Base-by-base conservation (phyloP, 2,797 vertebrate species). In the Melanitta fusca region DNA sequence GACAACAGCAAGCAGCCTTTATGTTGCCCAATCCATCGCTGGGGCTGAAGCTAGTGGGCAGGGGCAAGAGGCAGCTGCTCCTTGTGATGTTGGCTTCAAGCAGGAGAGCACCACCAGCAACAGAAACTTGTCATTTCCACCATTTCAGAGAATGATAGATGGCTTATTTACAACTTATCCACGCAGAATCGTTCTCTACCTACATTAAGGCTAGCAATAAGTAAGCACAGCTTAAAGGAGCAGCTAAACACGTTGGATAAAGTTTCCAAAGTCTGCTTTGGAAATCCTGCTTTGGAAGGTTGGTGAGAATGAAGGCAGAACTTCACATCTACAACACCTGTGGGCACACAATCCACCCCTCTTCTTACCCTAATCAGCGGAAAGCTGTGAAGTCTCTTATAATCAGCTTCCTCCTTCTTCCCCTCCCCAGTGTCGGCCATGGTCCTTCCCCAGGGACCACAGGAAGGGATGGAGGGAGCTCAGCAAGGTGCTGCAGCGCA, bases 361-460 rank as follows among this genome's bases (percentile, higher is more conserved):
- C 38, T 85, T 80, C 98, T 98, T 97, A 99, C 99, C 99, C 99
- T 98, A 95, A 99, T 99, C 85, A 99, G 98, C 64, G 99, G 99
- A 93, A 99, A 99, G 97, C 98, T 99, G 97, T 99, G 99, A 83
- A 99, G 98, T 85, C 99, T 98, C 97, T 99, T 99, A 97, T 99
- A 99, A 94, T 99, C 99, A 75, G 99, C 99, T 43, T 99, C 99
- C 30, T 99, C 99, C 94, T 99, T 99, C 97, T 99, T 99, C 78
- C 98, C 98, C 95, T 99, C 99, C 60, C 98, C 98, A 0, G 98
- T 98, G 91, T 98, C 99, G 86, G 98, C 98, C 98, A 98, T 98
- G 93, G 92, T 96, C 93, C 69, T 96, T 96, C 93, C 96, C 96
- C 96, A 39, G 90, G 66, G 95, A 85, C 93, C 86, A 53, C 45